These are phyloP conservation scores for Syngnathus floridae DNA, from an alignment of 2,113 vertebrate genomes.

Conservation along the genomic window DNA sequence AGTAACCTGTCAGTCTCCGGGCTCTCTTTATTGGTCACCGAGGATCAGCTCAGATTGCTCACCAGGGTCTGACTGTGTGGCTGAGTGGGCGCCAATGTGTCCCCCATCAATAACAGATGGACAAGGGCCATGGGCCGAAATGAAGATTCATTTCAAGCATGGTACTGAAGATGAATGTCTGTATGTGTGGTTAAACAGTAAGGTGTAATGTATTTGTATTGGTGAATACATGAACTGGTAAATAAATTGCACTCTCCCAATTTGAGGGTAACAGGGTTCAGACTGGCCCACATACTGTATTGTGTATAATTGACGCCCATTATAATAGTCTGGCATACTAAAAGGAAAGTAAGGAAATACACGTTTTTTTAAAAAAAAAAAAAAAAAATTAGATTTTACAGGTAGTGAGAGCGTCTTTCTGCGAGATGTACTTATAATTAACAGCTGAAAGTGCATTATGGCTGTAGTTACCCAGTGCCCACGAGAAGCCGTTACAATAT, in stretches of 20 bases:
- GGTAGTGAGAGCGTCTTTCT: too few relatives aligned
- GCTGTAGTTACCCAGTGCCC: too few relatives aligned
- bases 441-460: too few relatives aligned
- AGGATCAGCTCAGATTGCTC: slow-evolving; percentile 64
- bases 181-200: not conserved
- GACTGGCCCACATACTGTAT: too few relatives aligned
- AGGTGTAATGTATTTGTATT: slow-evolving; percentile 37
- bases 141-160: slow-evolving; percentile 39
- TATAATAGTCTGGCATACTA: too few relatives aligned
- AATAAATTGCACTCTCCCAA: too few relatives aligned
- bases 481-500: too few relatives aligned
- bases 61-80: slow-evolving; percentile 41
- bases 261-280: not conserved
- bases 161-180: slow-evolving; percentile 16
- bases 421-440: too few relatives aligned
- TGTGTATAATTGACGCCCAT: too few relatives aligned
- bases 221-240: slow-evolving; percentile 33
- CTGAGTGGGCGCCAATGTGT: slow-evolving; percentile 25
- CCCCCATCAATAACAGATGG: slow-evolving; percentile 57
- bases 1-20: slow-evolving; percentile 58
- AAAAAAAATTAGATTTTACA: too few relatives aligned
- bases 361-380: too few relatives aligned
- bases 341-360: too few relatives aligned
- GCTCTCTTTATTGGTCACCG: slow-evolving; percentile 65
- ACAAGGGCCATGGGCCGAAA: slow-evolving; percentile 51